phyloP scores from a whole-genome alignment of 1,140 invertebrate genomes.

The Eriosoma lanigerum region DNA sequence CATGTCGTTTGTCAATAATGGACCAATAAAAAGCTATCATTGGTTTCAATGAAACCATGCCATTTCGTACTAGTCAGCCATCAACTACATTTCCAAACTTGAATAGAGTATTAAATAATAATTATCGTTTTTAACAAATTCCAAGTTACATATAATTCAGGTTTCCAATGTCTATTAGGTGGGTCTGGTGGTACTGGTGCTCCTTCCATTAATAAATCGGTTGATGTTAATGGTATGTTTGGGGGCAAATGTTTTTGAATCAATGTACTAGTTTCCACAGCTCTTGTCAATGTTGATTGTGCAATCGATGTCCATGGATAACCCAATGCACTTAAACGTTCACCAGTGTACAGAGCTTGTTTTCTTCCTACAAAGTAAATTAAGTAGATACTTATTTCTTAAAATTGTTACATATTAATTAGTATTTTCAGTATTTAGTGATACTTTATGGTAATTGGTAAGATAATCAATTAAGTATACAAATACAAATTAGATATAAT shows the following conservation, averaged over 20 bases:
- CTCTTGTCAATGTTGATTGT: constrained; percentile 90
- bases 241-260: constrained; percentile 53
- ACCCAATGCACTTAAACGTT: constrained; percentile 71
- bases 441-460: no score
- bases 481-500: no score
- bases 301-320: constrained; percentile 78
- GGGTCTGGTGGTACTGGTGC: constrained; percentile 94
- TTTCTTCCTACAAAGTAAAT: constrained; percentile 67
- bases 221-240: constrained; percentile 64
- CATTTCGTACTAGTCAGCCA: no score
- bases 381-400: neutral
- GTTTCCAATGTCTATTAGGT: constrained; percentile 80
- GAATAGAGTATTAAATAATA: no score
- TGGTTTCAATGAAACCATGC: no score
- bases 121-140: no score
- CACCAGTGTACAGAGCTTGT: constrained; percentile 82
- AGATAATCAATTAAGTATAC: no score
- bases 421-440: no score
- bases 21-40: no score
- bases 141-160: constrained; percentile 77
- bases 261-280: constrained; percentile 59
- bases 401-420: no score
- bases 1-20: no score
- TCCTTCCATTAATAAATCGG: constrained; percentile 86
- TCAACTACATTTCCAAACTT: no score